Base-by-base conservation (phyloP, 2,797 vertebrate genomes). In the Lateolabrax maculatus region DNA sequence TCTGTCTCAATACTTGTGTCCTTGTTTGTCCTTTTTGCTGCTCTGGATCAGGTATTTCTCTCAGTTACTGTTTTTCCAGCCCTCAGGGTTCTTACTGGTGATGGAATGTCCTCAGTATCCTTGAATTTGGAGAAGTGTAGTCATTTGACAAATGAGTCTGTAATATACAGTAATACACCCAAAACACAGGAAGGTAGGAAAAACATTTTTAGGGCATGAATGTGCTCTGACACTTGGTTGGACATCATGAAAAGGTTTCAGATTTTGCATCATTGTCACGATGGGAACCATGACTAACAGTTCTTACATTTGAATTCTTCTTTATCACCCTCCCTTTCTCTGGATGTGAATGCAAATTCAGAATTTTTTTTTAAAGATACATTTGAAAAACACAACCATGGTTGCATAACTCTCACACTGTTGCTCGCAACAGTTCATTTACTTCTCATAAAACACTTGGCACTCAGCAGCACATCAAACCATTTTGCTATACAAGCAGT, bases 1-100 rank as follows among this genome's bases (percentile, higher is more conserved):
- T 65, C 60, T 58, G 41, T 44, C 31, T 18, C 21, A 63, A 56
- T 51, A 39, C 27, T 8, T 56, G 41, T 85, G 85, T 88, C 86
- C 78, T 87, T 85, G 80, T 90, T 90, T 91, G 79, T 90, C 80
- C 89, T 63, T 51, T 68, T 74, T 39, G n/a, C 57, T 81, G 10
- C 21, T 80, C 65, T 70, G 71, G 49, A 73, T 75, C 62, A 31
- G 52, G 15, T 62, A 46, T 73, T 63, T 72, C 49, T 60, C 52
- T 56, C 68, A 15, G 29, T 67, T 58, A 21, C 23, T 34, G 27
- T 76, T 83, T 84, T 76, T 84, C 77, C 72, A 65, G 2, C 31
- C 74, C 65, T 79, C 74, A 16, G 51, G 76, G 48, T 63, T 51
- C 27, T 57, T 19, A 23, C 15, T 13, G 44, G 64, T 73, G 23